Conservation (phyloP, 2,113 vertebrate species). For the Andinoacara biseriatus region DNA sequence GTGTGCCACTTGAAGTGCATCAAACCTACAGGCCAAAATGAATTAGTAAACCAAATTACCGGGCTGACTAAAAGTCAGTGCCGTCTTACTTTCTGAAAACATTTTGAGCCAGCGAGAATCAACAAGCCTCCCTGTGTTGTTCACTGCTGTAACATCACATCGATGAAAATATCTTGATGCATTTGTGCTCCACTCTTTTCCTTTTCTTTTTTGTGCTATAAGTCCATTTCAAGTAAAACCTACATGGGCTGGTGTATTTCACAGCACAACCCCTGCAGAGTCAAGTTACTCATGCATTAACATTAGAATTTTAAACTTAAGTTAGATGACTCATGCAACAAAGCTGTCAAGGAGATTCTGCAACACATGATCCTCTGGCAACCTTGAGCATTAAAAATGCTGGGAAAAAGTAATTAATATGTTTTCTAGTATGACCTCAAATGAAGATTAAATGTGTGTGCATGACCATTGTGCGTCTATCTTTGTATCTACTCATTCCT, state of each 20-base stretch:
- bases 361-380: not conserved
- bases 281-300: slow-evolving; percentile 25
- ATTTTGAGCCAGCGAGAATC: not conserved
- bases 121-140: slow-evolving; percentile 17
- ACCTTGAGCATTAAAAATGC: not conserved
- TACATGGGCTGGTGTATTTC: not conserved
- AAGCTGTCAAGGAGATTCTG: not conserved
- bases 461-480: slow-evolving; percentile 4
- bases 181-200: not conserved
- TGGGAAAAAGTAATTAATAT: slow-evolving; percentile 16
- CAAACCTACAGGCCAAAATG: slow-evolving; percentile 9
- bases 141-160: not conserved
- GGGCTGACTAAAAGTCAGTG: not conserved
- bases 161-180: not conserved
- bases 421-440: slow-evolving; percentile 21
- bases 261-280: not conserved
- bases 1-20: slow-evolving; percentile 12
- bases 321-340: slow-evolving; percentile 14
- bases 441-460: slow-evolving; percentile 27
- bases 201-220: not conserved
- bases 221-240: not conserved
- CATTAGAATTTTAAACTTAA: slow-evolving; percentile 25
- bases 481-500: slow-evolving; percentile 34
- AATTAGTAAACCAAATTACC: slow-evolving; percentile 33
- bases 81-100: not conserved